A percentile compares a stretch with the other conserved stretches of the same genome.
These are phyloP conservation scores for Drosophila paranaensis DNA, from an alignment of 2,888 invertebrate species.

Conservation along the genomic window DNA sequence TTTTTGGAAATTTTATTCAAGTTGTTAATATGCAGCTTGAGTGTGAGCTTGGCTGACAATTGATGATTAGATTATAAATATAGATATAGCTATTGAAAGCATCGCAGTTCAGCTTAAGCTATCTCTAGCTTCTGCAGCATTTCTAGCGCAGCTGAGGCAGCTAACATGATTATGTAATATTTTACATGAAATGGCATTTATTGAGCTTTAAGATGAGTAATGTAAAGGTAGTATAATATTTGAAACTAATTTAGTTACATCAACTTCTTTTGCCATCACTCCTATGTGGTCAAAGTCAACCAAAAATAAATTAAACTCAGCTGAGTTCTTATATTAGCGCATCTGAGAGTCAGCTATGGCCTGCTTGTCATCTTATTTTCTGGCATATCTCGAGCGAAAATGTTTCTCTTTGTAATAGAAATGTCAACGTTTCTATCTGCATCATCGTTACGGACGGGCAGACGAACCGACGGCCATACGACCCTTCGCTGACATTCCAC, in stretches of 20 bases:
- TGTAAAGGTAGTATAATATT: neutral
- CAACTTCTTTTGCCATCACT: neutral
- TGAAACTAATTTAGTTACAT: neutral
- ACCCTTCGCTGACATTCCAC: constrained; percentile 3
- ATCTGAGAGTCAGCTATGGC: neutral
- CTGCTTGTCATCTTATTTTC: too few species aligned
- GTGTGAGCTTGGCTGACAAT: too few species aligned
- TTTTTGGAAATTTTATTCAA: neutral
- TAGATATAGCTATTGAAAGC: neutral
- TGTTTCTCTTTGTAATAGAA: constrained; percentile 11
- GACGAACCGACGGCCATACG: neutral
- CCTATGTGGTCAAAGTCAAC: neutral
- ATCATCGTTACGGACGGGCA: neutral
- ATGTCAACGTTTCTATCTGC: constrained; percentile 6
- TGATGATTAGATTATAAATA: neutral
- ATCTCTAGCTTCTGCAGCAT: neutral
- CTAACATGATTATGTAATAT: too few species aligned
- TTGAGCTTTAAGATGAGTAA: neutral
- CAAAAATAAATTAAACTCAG: too few species aligned
- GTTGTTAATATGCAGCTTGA: neutral
- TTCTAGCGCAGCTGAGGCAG: neutral
- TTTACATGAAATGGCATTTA: neutral
- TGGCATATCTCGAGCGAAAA: neutral
- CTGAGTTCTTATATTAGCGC: neutral
- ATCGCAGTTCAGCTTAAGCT: neutral